Evolutionary conservation across 2,797 vertebrate species (phyloP), one percentile per base, ranked within the genome.

Genomic region (Phalloptychus januarius): DNA sequence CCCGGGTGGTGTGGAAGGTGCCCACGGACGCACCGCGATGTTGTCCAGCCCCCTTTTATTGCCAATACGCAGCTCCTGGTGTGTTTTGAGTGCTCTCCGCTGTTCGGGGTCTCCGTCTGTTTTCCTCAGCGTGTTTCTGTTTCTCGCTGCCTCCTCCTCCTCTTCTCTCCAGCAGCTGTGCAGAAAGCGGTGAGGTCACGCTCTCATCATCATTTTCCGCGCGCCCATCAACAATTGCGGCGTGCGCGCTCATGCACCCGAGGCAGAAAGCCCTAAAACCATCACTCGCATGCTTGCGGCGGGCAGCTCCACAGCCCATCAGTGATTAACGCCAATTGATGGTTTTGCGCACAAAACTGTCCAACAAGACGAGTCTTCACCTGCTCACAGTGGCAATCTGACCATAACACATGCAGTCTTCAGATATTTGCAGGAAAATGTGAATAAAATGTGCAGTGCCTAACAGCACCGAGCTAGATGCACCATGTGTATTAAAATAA

Each of bases 121-220:
- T 76, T 77, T 71, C 72, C 75, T 75, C 74, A n/a, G 69, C 74
- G 81, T 84, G 81, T 81, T 76, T 84, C 73, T 79, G 75, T 79
- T 42, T n/a, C 46, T 56, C 48, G 13, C 70, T n/a, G 63, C 50
- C 65, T 81, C 42, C 73, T 74, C 23, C 63, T 50, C 77, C 73
- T 61, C 56, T 72, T 78, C 83, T 86, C 84, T 85, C 82, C 84
- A 78, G 91, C 90, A 94, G 95, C 95, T 95, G 95, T 93, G 94
- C 88, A 89, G 92, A 93, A 93, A 92, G 90, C 91, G 83, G 93
- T 94, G 94, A 95, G 95, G 94, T 95, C 94, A 95, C 94, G 92
- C 93, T 91, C 93, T 92, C 91, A 92, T 93, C 92, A 91, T 90
- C 92, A 85, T 84, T 89, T 83, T 81, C 67, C 86, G 87, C 89